Base-by-base conservation (phyloP, 1,140 invertebrate species). In the Hylyphantes graminicola region DNA sequence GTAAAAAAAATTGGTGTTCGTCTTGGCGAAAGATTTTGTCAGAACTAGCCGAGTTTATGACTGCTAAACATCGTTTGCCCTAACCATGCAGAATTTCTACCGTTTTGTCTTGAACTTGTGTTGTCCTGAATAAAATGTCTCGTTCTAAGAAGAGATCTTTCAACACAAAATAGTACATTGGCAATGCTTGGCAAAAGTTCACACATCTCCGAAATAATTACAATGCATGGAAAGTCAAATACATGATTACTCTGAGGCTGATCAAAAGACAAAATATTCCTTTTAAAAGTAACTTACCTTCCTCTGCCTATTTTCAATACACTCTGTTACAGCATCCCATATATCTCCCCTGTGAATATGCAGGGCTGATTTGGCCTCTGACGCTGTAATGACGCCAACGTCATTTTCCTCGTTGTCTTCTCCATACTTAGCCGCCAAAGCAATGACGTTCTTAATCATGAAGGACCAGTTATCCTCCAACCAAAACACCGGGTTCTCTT, bases 261-360 rank as follows among this genome's bases (percentile, higher is more conserved):
- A 13, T 15, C 0, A 17, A 17, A 63, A 1, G 61, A 63, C n/a
- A 59, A 59, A 59, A 13, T 4, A 59, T 59, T 12, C 15, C 55
- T 11, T 57, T 64, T 9, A 19, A 64, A 10, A 65, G 12, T 10
- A 7, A 8, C 11, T 15, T 80, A 86, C 85, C 67, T 86, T 86
- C 50, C 73, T 59, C 21, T 82, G 72, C 19, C 85, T 63, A 64
- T 67, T 77, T 88, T 96, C 94, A 19, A 97, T 93, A 88, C 96
- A 97, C 87, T 95, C 93, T 11, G 94, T 94, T 15, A 97, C 95
- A 21, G 96, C 95, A 84, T 93, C 93, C 94, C 96, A 96, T 80
- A 97, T 93, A 88, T 96, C 65, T n/a, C 96, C 96, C 80, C 94
- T 93, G 86, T 95, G 93, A 5, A 91, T 88, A 59, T 94, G 92